A percentile compares a stretch with the other conserved stretches of the same genome.
These are phyloP conservation scores for Aurelia sp. DNA, from an alignment of 30 jellyfish, hydroid and myxozoan species.

Conservation along the genomic window DNA sequence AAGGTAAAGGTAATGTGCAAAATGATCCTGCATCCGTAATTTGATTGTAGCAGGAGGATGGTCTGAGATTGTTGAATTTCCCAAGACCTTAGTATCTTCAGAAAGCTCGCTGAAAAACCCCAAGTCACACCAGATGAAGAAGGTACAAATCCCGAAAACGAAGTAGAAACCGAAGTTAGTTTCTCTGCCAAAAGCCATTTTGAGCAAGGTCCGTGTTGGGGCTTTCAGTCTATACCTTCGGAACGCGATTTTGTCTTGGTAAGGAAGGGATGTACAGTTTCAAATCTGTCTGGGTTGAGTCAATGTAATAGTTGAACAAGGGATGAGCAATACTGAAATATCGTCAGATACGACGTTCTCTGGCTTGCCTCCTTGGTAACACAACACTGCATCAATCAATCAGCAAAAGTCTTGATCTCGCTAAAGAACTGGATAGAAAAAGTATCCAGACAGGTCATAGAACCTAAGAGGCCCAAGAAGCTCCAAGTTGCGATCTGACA, in stretches of 20 bases:
- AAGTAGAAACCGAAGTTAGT: slow-evolving; percentile 83
- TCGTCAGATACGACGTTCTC: too few relatives aligned
- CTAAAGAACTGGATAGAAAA: too few relatives aligned
- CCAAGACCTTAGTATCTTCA: slow-evolving; percentile 8
- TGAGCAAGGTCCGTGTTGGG: neutral
- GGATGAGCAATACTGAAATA: too few relatives aligned
- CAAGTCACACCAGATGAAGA: slow-evolving; percentile 95
- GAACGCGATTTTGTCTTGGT: neutral
- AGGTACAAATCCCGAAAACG: slow-evolving; percentile 83
- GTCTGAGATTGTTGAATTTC: slow-evolving; percentile 8
- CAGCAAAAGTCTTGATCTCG: too few relatives aligned
- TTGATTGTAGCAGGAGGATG: slow-evolving; percentile 67
- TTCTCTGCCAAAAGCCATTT: slow-evolving; percentile 70
- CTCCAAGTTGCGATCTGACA: too few relatives aligned
- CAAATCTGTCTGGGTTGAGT: too few relatives aligned
- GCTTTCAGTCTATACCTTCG: neutral
- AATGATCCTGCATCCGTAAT: slow-evolving; percentile 95
- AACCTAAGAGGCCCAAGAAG: too few relatives aligned
- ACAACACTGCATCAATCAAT: too few relatives aligned
- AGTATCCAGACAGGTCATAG: too few relatives aligned
- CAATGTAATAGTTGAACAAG: too few relatives aligned
- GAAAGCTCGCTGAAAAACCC: slow-evolving; percentile 92
- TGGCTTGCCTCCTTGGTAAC: too few relatives aligned
- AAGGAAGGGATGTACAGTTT: too few relatives aligned
- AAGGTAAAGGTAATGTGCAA: slow-evolving; percentile 84